These are phyloP conservation scores for Tragelaphus oryx DNA, from an alignment of 2,797 vertebrate species.

Conservation along the genomic window DNA sequence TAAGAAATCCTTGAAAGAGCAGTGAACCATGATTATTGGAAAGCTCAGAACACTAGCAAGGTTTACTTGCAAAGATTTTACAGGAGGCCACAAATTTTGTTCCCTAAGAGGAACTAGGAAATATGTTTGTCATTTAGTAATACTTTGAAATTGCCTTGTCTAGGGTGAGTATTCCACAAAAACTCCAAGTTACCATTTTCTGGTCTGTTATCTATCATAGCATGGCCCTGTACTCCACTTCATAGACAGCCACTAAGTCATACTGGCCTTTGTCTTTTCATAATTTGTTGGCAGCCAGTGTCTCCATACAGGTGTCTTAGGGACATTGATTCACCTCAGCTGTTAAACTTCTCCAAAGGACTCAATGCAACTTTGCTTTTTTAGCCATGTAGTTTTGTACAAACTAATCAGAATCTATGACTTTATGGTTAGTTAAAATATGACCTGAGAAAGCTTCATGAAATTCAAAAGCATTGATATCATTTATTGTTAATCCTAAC, in stretches of 20 bases:
- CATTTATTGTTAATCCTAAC: slow-evolving; percentile 86
- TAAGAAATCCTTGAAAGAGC: slow-evolving; percentile 52
- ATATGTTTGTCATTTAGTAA: slow-evolving; percentile 31
- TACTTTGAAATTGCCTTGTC: slow-evolving; percentile 73
- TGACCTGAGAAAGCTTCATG: slow-evolving; percentile 95
- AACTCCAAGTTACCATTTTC: background rate
- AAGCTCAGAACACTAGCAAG: slow-evolving; percentile 40
- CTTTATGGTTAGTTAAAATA: slow-evolving; percentile 93
- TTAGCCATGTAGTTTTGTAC: slow-evolving; percentile 93
- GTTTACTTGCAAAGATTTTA: slow-evolving; percentile 64
- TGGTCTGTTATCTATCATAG: slow-evolving; percentile 86
- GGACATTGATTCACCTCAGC: slow-evolving; percentile 94
- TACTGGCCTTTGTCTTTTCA: slow-evolving; percentile 93
- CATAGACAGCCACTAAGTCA: slow-evolving; percentile 91
- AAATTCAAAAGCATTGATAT: slow-evolving; percentile 94
- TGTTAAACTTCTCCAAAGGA: slow-evolving; percentile 94
- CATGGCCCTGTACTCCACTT: slow-evolving; percentile 95
- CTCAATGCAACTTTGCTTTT: slow-evolving; percentile 90
- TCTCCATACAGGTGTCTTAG: slow-evolving; percentile 94
- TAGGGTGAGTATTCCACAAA: background rate
- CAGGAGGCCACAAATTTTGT: slow-evolving; percentile 75
- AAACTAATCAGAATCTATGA: slow-evolving; percentile 96
- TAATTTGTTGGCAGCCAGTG: slow-evolving; percentile 92
- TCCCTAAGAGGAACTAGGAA: slow-evolving; percentile 50
- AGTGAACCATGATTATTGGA: slow-evolving; percentile 21